A percentile compares a stretch with the other conserved stretches of the same genome.
phyloP scores from a whole-genome alignment of 2,113 vertebrate species.

The Triplophysa rosa region DNA sequence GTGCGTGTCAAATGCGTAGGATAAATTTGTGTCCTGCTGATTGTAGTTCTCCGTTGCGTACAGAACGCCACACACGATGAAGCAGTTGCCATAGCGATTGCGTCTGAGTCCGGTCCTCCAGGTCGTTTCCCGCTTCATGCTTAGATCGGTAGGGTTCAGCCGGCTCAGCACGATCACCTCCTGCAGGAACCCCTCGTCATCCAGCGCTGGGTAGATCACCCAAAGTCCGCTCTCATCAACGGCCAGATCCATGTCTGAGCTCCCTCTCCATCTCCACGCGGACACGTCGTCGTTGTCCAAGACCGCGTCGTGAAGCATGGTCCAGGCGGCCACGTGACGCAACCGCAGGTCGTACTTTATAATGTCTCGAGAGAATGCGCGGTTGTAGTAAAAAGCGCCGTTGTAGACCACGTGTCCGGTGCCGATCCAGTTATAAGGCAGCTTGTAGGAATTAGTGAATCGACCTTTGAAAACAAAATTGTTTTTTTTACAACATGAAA shows the following conservation, averaged over 20 bases:
- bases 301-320: constrained; percentile 88
- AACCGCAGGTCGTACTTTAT: constrained; percentile 91
- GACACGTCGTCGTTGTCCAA: constrained; percentile 81
- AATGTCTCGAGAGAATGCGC: constrained; percentile 94
- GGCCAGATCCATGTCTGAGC: constrained; percentile 88
- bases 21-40: constrained; percentile 85
- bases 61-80: constrained; percentile 94
- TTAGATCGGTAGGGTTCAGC: constrained; percentile 86
- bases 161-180: constrained; percentile 93
- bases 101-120: constrained; percentile 91
- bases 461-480: constrained; percentile 74
- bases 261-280: constrained; percentile 86
- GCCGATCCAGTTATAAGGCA: constrained; percentile 96
- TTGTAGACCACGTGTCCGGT: constrained; percentile 91
- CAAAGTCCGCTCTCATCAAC: constrained; percentile 94
- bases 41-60: constrained; percentile 92
- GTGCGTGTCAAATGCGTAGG: constrained; percentile 96
- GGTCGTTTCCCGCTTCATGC: constrained; percentile 89
- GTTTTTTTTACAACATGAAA: neutral
- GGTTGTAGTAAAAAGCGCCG: constrained; percentile 93
- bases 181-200: constrained; percentile 87
- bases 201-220: constrained; percentile 92
- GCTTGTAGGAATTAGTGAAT: constrained; percentile 95
- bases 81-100: constrained; percentile 90
- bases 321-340: constrained; percentile 89